phyloP scores from a whole-genome alignment of 2,888 invertebrate genomes.

The Seira musarum region DNA sequence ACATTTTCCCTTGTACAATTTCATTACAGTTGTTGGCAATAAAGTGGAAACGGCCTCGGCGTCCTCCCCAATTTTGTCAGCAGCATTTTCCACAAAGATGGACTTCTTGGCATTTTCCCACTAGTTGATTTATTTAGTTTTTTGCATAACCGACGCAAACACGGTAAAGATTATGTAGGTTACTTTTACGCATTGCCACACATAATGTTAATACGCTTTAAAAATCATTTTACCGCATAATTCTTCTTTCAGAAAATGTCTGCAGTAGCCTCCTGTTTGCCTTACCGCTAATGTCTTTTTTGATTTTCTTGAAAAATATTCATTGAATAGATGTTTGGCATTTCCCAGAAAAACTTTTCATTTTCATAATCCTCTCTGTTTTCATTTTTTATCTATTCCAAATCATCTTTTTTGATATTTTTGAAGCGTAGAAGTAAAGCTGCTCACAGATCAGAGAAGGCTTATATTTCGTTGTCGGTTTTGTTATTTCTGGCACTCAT shows the following conservation, averaged over 20 bases:
- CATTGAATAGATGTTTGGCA: conserved; percentile 40
- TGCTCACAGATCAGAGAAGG: too few relatives aligned
- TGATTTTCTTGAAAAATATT: conserved; percentile 38
- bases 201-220: too few relatives aligned
- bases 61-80: conserved; percentile 5
- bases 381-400: conserved; percentile 33
- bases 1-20: background rate
- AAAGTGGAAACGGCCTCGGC: background rate
- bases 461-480: conserved; percentile 48
- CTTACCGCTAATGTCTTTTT: conserved; percentile 35
- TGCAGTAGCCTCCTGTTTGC: too few relatives aligned
- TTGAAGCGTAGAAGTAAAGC: too few relatives aligned
- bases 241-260: too few relatives aligned
- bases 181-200: too few relatives aligned
- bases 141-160: too few relatives aligned
- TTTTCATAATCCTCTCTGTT: too few relatives aligned
- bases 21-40: conserved; percentile 27
- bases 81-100: conserved; percentile 21
- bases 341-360: conserved; percentile 39
- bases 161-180: too few relatives aligned
- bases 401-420: too few relatives aligned
- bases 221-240: too few relatives aligned
- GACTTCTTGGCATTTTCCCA: conserved; percentile 32
- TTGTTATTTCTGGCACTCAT: conserved; percentile 56
- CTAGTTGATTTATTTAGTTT: conserved; percentile 42